A percentile compares a stretch with the other conserved stretches of the same genome.
phyloP scores from a whole-genome alignment of 2,113 vertebrate species.

The Chinchilla lanigera region DNA sequence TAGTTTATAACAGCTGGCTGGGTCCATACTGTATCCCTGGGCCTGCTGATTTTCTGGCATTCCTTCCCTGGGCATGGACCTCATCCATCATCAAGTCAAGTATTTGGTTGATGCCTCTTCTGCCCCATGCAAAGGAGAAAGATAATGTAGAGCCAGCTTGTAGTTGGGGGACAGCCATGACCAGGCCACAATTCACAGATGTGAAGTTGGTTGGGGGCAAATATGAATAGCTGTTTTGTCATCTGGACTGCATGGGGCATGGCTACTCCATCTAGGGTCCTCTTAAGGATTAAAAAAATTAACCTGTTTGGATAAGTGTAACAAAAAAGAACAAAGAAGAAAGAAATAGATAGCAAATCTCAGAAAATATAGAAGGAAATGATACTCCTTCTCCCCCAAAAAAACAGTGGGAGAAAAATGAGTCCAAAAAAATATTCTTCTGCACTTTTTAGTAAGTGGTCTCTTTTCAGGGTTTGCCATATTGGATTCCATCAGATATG shows the following conservation, averaged over 20 bases:
- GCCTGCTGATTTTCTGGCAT: background rate
- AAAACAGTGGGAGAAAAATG: background rate
- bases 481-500: background rate
- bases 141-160: background rate
- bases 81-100: background rate
- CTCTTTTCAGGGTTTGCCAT: background rate
- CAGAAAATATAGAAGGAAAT: background rate
- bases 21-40: background rate
- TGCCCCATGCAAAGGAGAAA: background rate
- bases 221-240: background rate
- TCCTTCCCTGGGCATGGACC: background rate
- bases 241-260: background rate
- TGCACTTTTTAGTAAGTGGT: background rate
- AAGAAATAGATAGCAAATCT: background rate
- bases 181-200: background rate
- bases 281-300: background rate
- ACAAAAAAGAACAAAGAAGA: background rate
- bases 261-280: background rate
- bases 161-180: background rate
- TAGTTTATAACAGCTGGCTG: background rate
- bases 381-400: fast-evolving
- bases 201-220: background rate
- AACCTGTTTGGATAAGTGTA: background rate
- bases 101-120: background rate
- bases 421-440: background rate